Conservation (phyloP, 1,140 invertebrate species). For the Nephotettix cincticeps region DNA sequence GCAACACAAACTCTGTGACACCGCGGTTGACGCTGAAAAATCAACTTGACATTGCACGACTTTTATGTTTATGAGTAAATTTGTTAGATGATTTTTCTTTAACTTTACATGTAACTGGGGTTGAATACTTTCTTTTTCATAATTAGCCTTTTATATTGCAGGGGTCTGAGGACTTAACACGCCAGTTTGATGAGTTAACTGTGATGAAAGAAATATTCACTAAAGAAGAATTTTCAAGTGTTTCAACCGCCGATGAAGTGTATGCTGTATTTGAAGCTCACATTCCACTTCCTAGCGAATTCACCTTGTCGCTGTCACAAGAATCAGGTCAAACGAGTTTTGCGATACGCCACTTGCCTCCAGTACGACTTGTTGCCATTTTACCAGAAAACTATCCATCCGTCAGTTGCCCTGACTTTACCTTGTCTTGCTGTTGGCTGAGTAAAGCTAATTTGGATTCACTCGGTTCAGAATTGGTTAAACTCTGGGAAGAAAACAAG, state of each 20-base stretch:
- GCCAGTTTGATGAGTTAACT: constrained; percentile 4
- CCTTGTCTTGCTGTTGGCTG: background rate
- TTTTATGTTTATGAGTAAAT: no score
- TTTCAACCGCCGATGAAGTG: constrained; percentile 29
- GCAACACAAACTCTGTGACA: no score
- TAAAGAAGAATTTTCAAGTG: background rate
- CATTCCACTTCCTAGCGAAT: background rate
- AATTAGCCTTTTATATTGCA: constrained; percentile 20
- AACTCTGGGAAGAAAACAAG: constrained; percentile 33
- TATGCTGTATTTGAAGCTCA: background rate
- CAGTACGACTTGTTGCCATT: background rate
- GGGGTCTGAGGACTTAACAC: background rate
- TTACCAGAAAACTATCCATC: background rate
- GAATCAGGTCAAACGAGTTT: background rate
- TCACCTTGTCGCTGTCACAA: background rate
- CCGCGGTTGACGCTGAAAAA: no score
- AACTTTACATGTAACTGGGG: no score
- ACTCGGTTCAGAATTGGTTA: constrained; percentile 23
- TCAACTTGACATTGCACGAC: no score
- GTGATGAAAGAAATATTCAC: constrained; percentile 20
- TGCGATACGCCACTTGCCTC: constrained; percentile 2
- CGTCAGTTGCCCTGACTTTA: background rate
- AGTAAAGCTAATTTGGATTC: background rate
- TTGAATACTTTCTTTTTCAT: no score
- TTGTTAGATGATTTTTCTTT: no score